A percentile compares a stretch with the other conserved stretches of the same genome.
Evolutionary conservation across 2,888 invertebrate species (phyloP).

Genomic region (Conus canariensis): DNA sequence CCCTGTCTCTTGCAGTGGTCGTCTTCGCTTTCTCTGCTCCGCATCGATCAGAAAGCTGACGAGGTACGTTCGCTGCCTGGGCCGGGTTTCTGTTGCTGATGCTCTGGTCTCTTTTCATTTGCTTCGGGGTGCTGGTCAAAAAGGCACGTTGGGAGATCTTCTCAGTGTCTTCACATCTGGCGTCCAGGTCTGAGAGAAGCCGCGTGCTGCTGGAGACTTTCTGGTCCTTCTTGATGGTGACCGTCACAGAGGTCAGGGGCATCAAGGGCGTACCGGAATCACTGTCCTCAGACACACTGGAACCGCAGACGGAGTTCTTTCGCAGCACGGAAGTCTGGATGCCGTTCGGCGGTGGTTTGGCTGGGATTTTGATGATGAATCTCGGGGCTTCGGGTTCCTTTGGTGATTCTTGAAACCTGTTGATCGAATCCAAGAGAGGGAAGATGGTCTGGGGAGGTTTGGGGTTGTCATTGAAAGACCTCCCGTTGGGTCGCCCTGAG

Average conservation of each 20-base stretch:
- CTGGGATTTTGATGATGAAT: background rate
- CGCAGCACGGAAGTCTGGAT: background rate
- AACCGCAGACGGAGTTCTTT: background rate
- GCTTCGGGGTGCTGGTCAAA: background rate
- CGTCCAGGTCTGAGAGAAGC: background rate
- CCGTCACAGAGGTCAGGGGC: constrained; percentile 23
- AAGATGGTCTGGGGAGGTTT: background rate
- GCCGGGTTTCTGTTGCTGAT: background rate
- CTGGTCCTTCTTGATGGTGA: constrained; percentile 20
- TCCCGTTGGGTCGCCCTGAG: background rate
- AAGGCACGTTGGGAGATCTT: background rate
- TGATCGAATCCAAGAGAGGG: constrained; percentile 15
- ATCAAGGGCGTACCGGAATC: background rate
- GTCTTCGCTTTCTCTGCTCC: background rate
- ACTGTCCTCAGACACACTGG: constrained; percentile 1
- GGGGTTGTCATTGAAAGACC: background rate
- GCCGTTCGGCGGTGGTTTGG: background rate
- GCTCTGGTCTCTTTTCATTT: background rate
- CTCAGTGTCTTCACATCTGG: background rate
- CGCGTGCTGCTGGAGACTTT: background rate
- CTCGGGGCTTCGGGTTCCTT: background rate
- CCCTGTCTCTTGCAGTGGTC: background rate
- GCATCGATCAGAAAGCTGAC: background rate
- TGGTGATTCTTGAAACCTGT: background rate
- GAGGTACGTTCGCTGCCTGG: background rate